Percentiles rank a stretch among this genome's conserved stretches.
phyloP scores from a whole-genome alignment of 2,888 invertebrate genomes.

The Heliconius sara region DNA sequence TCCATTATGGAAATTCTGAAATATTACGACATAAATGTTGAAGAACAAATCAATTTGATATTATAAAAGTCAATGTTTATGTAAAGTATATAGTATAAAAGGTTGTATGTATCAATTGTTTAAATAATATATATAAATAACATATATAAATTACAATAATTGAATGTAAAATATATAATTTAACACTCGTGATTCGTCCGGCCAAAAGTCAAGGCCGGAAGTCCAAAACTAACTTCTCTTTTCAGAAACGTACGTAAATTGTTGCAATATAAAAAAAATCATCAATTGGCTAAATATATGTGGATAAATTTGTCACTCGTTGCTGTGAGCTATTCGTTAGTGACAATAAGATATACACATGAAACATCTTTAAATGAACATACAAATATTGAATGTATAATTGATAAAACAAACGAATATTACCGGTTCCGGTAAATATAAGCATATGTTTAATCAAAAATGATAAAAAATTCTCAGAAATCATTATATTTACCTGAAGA shows the following conservation, averaged over 20 bases:
- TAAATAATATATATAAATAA: no score
- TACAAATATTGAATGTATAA: slow-evolving; percentile 16
- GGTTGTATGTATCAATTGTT: no score
- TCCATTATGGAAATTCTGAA: slow-evolving; percentile 5
- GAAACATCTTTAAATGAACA: slow-evolving; percentile 3
- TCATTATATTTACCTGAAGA: slow-evolving; percentile 32
- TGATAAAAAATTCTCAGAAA: slow-evolving; percentile 34
- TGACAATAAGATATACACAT: neutral
- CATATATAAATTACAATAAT: no score
- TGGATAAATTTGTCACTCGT: neutral
- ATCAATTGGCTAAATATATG: neutral
- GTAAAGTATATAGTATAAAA: neutral
- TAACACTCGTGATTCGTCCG: no score
- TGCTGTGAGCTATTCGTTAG: neutral
- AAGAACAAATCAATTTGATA: neutral
- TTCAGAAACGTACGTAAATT: no score
- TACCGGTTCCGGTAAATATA: slow-evolving; percentile 27
- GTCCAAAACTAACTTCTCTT: no score
- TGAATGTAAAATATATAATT: no score
- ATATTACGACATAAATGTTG: neutral
- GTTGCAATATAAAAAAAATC: no score
- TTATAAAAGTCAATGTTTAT: neutral
- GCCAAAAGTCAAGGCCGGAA: no score
- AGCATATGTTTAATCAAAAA: slow-evolving; percentile 29
- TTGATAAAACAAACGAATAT: slow-evolving; percentile 20